Evolutionary conservation across 2,888 invertebrate species (phyloP), one percentile per base, ranked within the genome.

Genomic region (Glaucopsyche alexis): DNA sequence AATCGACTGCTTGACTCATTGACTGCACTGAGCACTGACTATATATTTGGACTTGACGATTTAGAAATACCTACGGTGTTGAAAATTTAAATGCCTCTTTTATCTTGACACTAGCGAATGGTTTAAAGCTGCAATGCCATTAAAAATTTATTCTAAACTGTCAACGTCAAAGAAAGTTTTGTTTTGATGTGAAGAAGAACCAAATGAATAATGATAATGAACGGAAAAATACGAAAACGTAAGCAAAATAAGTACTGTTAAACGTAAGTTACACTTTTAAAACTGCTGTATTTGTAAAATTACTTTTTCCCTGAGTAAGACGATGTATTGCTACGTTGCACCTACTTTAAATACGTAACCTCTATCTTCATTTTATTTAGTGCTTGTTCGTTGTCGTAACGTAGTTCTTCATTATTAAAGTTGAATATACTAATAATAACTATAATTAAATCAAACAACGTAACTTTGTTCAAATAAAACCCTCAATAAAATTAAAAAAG

Each of bases 141-240:
- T 9, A 52, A 52, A 52, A 52, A 52, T 50, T 6, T 42, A 6
- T 42, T 42, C 13, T 47, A 11, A 16, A 52, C 55, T 55, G 55
- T 55, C 19, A 55, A 55, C 19, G 55, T 55, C 19, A 55, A 55
- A 55, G 0, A 19, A 19, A 52, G 13, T 60, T 29, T 19, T 19
- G 19, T 60, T 42, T 45, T 66, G 66, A 66, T 42, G 52, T 29
- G 2, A 4, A 29, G 29, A 29, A n/a, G n/a, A n/a, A n/a, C n/a
- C n/a, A n/a, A n/a, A n/a, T n/a, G n/a, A n/a, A n/a, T n/a, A n/a
- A n/a, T n/a, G n/a, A n/a, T n/a, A n/a, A n/a, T n/a, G 11, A 9
- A 55, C 19, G 16, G 55, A 45, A 45, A 45, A 67, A 40, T 45
- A 16, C 45, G 67, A 67, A 67, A 67, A 16, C n/a, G 45, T 16